These are phyloP conservation scores for Vombatus ursinus DNA, from an alignment of 2,113 vertebrate species.

Conservation along the genomic window DNA sequence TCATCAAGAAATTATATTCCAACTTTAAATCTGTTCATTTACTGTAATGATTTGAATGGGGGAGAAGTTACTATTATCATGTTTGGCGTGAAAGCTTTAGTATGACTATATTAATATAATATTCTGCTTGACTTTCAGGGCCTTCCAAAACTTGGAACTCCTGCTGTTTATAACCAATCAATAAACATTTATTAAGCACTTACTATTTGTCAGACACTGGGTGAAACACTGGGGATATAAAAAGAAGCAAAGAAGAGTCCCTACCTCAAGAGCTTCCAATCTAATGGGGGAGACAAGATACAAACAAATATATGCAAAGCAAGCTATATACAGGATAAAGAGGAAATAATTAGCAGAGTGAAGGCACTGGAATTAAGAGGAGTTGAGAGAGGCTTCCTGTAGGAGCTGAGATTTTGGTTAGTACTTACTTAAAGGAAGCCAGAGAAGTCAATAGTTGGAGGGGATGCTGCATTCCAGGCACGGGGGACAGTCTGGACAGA, in stretches of 20 bases:
- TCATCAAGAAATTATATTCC: neutral
- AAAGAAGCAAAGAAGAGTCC: neutral
- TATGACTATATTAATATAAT: neutral
- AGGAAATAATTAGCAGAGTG: neutral
- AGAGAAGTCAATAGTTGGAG: neutral
- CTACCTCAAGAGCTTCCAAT: neutral
- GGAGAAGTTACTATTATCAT: neutral
- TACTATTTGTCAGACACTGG: neutral
- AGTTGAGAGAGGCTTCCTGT: neutral
- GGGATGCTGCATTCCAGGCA: neutral
- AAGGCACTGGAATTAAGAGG: neutral
- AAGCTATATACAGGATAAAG: neutral
- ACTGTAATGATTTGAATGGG: neutral
- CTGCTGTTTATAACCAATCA: neutral
- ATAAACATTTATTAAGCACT: neutral
- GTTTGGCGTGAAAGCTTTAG: neutral
- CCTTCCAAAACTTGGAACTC: neutral
- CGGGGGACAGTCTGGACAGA: neutral
- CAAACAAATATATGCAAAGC: neutral
- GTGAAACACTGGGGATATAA: neutral
- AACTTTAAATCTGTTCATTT: neutral
- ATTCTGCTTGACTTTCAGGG: neutral
- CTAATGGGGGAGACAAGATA: neutral
- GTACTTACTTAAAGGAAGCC: too few species aligned
- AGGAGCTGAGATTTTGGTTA: neutral